Evolutionary conservation across 2,888 invertebrate species (phyloP).

Genomic region (Aporophyla nigra): DNA sequence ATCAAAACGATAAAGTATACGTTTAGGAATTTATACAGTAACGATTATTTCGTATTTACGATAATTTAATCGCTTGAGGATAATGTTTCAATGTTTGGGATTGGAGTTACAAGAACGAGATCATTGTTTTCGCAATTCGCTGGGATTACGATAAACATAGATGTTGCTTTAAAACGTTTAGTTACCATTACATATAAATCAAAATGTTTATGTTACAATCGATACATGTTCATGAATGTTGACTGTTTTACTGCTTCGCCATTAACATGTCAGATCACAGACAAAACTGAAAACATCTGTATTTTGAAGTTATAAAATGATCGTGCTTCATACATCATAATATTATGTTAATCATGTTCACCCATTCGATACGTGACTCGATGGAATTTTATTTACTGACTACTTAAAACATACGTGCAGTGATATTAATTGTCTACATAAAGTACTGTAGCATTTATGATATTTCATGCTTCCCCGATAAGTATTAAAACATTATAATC

Average conservation of each 20-base stretch:
- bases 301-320: conserved; percentile 33
- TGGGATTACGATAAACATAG: conserved; percentile 48
- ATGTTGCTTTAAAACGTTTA: conserved; percentile 41
- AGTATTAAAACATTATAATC: conserved; percentile 48
- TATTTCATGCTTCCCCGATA: conserved; percentile 34
- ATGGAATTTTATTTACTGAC: conserved; percentile 34
- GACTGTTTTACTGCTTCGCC: conserved; percentile 42
- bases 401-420: conserved; percentile 16
- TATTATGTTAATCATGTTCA: conserved; percentile 46
- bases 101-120: conserved; percentile 46
- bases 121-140: conserved; percentile 48
- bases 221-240: conserved; percentile 38
- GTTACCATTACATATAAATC: conserved; percentile 48
- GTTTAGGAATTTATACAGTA: conserved; percentile 66
- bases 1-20: conserved; percentile 71
- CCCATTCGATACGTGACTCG: conserved; percentile 29
- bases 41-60: conserved; percentile 67
- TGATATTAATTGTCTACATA: conserved; percentile 30
- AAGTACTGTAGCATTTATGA: conserved; percentile 40
- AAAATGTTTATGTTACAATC: conserved; percentile 47
- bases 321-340: conserved; percentile 28
- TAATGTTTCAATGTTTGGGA: conserved; percentile 61
- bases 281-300: conserved; percentile 17
- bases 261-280: conserved; percentile 55
- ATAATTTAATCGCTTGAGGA: conserved; percentile 65